Evolutionary conservation across 2,888 invertebrate genomes (phyloP).

Genomic region (Hylaea fasciaria): DNA sequence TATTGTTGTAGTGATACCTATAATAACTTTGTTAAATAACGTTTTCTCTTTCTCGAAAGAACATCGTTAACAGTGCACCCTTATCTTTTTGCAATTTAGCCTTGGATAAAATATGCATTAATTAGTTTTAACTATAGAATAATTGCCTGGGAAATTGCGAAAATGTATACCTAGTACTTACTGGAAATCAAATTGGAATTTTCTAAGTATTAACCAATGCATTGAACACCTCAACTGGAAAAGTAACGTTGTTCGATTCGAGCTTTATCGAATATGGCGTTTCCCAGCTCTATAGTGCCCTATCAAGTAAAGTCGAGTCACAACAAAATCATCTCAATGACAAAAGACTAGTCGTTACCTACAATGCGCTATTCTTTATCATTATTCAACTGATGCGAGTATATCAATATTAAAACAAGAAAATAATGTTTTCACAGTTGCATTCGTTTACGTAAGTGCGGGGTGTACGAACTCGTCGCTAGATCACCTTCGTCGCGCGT

Average conservation of each 20-base stretch:
- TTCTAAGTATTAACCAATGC: too few relatives aligned
- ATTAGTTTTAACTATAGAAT: too few relatives aligned
- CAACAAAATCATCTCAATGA: conserved; percentile 10
- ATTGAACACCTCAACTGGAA: too few relatives aligned
- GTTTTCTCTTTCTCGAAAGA: too few relatives aligned
- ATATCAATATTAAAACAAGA: conserved; percentile 56
- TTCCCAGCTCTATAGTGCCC: too few relatives aligned
- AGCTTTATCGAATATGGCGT: too few relatives aligned
- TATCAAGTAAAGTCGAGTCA: background rate
- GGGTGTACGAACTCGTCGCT: conserved; percentile 71
- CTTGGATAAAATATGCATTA: too few relatives aligned
- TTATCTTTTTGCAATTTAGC: background rate
- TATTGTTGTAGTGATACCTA: background rate
- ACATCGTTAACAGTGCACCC: too few relatives aligned
- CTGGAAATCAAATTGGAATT: background rate
- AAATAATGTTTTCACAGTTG: conserved; percentile 69
- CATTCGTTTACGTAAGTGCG: conserved; percentile 76
- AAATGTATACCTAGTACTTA: background rate
- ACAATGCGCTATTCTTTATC: conserved; percentile 25
- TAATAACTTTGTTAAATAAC: too few relatives aligned
- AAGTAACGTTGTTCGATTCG: too few relatives aligned
- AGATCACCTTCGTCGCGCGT: conserved; percentile 75
- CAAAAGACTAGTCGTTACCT: conserved; percentile 6
- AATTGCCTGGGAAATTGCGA: background rate
- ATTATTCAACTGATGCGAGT: conserved; percentile 47